Base-by-base conservation (phyloP, 2,888 invertebrate genomes). In the Drosophila falleni region DNA sequence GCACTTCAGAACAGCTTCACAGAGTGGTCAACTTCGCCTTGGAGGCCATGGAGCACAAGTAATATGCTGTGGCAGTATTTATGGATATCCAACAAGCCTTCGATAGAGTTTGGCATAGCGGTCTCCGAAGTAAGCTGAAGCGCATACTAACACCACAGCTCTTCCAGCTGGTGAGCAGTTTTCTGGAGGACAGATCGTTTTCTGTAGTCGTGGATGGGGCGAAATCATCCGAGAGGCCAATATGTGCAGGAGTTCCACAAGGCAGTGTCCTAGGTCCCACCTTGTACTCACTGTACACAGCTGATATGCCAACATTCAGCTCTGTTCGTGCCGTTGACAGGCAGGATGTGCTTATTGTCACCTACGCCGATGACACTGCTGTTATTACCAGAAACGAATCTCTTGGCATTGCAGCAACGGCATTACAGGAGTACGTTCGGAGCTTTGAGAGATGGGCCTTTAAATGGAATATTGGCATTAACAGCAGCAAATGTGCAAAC, bases 61-160 rank as follows among this genome's bases (percentile, higher is more conserved):
- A 16, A n/a, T 46, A 46, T 46, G 23, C 55, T 8, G 44, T 44
- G 1, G 42, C 55, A 5, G 55, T 44, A 16, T 44, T 55, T 6
- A 55, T 55, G 51, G 51, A 53, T 2, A 53, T 53, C n/a, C 23
- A 54, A 13, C 54, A 54, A 42, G 54, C 39, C 5, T 41, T 54
- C 11, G 53, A 54, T 29, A n/a, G 53, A 10, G 54, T 54, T 0
- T 54, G 54, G 54, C 41, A 54, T 33, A 23, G n/a, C 9, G 41
- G 54, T 16, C 54, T 54, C 41, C 41, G 2, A 8, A 10, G 26
- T 33, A 54, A 54, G 13, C 54, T 54, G 3, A 54, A 39, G 8
- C 15, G n/a, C n/a, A 3, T 37, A 5, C 5, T 37, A 37, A 37
- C 37, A n/a, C 13, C 37, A 5, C 37, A 37, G n/a, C 13, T n/a